Percentiles rank a stretch among this genome's conserved stretches.
Conservation (phyloP, 1,140 invertebrate genomes). For the Lycorma delicatula region DNA sequence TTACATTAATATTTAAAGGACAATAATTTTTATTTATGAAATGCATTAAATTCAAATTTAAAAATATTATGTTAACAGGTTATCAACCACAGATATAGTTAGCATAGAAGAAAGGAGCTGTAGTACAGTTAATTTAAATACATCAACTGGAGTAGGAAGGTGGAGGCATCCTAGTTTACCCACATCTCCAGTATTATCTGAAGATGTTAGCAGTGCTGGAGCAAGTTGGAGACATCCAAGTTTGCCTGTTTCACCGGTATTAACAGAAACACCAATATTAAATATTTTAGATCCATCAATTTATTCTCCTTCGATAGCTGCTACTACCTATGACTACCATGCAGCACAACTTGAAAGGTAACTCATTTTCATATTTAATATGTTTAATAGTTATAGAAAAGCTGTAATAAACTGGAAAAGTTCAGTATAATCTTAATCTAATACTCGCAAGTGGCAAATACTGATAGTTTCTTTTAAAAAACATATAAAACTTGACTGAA, state of each 20-base stretch:
- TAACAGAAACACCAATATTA: slow-evolving; percentile 25
- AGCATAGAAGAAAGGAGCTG: slow-evolving; percentile 21
- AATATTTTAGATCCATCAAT: slow-evolving; percentile 14
- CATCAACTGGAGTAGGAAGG: background rate
- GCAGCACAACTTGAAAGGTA: slow-evolving; percentile 57
- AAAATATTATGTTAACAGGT: background rate
- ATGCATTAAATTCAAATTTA: background rate
- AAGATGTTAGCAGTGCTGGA: background rate
- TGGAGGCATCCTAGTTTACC: slow-evolving; percentile 33
- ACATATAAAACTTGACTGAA: too few relatives aligned
- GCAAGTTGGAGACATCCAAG: background rate
- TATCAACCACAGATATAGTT: slow-evolving; percentile 1
- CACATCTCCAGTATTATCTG: slow-evolving; percentile 28
- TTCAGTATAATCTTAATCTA: too few relatives aligned
- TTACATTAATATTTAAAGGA: too few relatives aligned
- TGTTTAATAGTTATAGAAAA: too few relatives aligned
- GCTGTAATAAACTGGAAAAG: too few relatives aligned
- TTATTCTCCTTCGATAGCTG: slow-evolving; percentile 8
- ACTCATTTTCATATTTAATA: too few relatives aligned
- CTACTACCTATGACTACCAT: slow-evolving; percentile 58
- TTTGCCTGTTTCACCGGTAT: background rate
- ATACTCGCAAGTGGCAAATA: too few relatives aligned
- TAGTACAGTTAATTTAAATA: slow-evolving; percentile 23
- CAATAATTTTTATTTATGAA: too few relatives aligned
- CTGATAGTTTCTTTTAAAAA: too few relatives aligned